A percentile compares a stretch with the other conserved stretches of the same genome.
These are phyloP conservation scores for Triplophysa yarkandensis DNA, from an alignment of 2,797 vertebrate species.

Conservation along the genomic window DNA sequence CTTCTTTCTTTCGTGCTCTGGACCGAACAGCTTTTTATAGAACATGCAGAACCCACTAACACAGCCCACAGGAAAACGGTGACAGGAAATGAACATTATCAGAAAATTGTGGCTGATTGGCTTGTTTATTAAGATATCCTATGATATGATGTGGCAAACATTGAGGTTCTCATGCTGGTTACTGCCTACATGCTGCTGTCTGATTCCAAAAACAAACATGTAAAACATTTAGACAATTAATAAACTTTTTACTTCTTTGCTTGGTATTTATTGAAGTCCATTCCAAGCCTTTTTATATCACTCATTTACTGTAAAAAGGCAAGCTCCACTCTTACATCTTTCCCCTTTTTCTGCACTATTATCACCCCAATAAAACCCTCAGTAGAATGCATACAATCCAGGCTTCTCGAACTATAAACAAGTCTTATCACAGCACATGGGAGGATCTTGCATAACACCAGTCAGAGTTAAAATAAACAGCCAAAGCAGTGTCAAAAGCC, in stretches of 20 bases:
- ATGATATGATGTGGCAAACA: not conserved
- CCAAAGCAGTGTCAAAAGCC: not conserved
- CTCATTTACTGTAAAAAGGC: not conserved
- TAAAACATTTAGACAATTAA: not conserved
- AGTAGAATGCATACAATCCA: not conserved
- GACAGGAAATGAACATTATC: conserved; percentile 15
- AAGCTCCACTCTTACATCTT: not conserved
- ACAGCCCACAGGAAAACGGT: conserved; percentile 5
- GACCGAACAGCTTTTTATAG: not conserved
- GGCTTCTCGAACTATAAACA: conserved; percentile 14
- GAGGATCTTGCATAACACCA: not conserved
- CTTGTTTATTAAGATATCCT: conserved; percentile 6
- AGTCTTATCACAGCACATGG: conserved; percentile 14
- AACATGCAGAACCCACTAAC: not conserved
- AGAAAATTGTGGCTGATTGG: conserved; percentile 12
- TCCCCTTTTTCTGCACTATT: not conserved
- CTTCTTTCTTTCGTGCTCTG: not conserved
- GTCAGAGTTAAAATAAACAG: not conserved
- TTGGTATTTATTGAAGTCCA: not conserved
- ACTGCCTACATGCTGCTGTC: too few relatives aligned
- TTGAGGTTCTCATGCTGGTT: not conserved
- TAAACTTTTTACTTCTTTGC: not conserved
- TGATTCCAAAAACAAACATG: not conserved
- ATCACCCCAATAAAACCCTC: not conserved
- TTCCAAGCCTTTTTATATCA: not conserved